Base-by-base conservation (phyloP, 2,888 invertebrate species). In the Orthosia incerta region DNA sequence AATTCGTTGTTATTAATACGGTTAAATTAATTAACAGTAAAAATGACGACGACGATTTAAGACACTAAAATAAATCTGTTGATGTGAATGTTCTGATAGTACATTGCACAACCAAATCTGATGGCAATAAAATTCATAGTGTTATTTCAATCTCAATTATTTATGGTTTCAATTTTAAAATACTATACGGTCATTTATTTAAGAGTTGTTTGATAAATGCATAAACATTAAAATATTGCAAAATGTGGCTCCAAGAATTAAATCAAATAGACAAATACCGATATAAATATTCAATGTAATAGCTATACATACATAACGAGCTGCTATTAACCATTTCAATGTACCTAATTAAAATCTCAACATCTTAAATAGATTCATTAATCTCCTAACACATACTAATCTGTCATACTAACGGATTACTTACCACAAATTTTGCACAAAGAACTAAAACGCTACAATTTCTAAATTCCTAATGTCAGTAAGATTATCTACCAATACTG, bases 391-490 rank as follows among this genome's bases (percentile, higher is more conserved):
- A 50, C 53, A 67, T 53, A 5, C 51, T 67, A 68, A 65, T 65
- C 16, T 64, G 46, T 57, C 56, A 26, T 31, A 48, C 20, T 68
- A 48, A 62, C 68, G 46, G 23, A 63, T 71, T 53, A 48, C 50
- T 31, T 53, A 45, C 53, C 23, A 53, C 11, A 15, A 50, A 46
- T 64, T 55, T n/a, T 59, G 39, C 65, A 59, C 55, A 46, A 60
- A 61, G 56, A 48, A 67, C 67, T 67, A 59, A 67, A 85, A 59
- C 26, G 50, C 20, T 50, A 57, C 18, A 78, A 77, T 84, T 86
- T 84, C 82, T 84, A 77, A 80, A 84, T 80, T 73, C 68, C 53
- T 73, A 56, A 50, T 75, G 71, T 77, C 65, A 68, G 65, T 80
- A 69, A 74, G 66, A 78, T 61, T 53, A 65, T 73, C 56, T 18